Conservation (phyloP, 2,797 vertebrate genomes). For the Lycodopsis pacificus region DNA sequence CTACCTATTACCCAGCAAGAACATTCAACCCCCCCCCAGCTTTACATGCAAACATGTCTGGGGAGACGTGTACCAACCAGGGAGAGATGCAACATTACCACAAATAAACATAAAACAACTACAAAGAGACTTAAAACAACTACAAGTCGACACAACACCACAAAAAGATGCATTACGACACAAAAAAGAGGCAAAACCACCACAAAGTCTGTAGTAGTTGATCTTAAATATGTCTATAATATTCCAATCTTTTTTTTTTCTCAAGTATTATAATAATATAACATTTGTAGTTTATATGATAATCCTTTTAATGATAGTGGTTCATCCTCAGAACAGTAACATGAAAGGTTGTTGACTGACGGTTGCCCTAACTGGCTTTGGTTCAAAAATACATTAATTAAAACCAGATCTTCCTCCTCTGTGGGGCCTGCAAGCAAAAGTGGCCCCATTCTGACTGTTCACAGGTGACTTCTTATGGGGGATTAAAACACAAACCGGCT, state of each 20-base stretch:
- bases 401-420: slow-evolving; percentile 45
- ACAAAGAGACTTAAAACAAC: background rate
- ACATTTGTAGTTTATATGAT: background rate
- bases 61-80: background rate
- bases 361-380: slow-evolving; percentile 5
- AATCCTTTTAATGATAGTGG: background rate
- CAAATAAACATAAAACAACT: background rate
- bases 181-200: background rate
- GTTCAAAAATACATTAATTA: slow-evolving; percentile 42
- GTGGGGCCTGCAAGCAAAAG: slow-evolving; percentile 28
- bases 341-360: background rate
- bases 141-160: background rate
- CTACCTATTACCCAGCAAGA: background rate
- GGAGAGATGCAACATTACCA: background rate
- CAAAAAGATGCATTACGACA: background rate
- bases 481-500: slow-evolving; percentile 61
- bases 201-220: background rate
- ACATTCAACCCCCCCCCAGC: background rate
- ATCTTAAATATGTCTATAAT: background rate
- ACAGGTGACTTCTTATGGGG: slow-evolving; percentile 65
- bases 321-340: background rate
- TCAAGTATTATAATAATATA: background rate
- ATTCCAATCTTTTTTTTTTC: background rate
- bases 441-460: slow-evolving; percentile 61
- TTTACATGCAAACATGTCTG: background rate